Base-by-base conservation (phyloP, 2,113 vertebrate genomes). In the Maylandia zebra region DNA sequence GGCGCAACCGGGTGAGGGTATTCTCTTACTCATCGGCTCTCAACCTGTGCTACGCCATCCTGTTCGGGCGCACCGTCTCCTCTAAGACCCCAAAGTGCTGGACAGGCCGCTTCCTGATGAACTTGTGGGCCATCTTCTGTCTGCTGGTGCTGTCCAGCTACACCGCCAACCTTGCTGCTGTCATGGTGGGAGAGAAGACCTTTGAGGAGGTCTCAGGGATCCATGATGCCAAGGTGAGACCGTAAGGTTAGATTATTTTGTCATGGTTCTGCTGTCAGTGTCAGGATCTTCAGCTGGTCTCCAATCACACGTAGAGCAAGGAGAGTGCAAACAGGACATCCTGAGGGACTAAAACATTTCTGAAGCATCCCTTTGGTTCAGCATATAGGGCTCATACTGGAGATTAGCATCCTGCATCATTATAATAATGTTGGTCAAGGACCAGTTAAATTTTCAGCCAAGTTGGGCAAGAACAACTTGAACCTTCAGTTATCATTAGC, bases 61-160 rank as follows among this genome's bases (percentile, higher is more conserved):
- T 98, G 81, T 99, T 98, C 0, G 98, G 98, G 3, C 98, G 98
- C 90, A 98, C 97, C 0, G 98, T 97, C 3, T 97, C 97, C 87
- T 98, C 98, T 93, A 98, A 99, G 96, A 98, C 97, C 0, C 98
- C 98, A 41, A 98, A 99, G 90, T 99, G 98, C 89, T 97, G 98
- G 96, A 98, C 98, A 0, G 98, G 98, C 1, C 97, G 98, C 30
- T 97, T 99, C 82, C 97, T 99, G 80, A 98, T 99, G 98, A 99
- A 98, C 94, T 97, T 99, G 76, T 99, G 98, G 98, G 98, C 98
- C 90, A 98, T 99, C 90, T 99, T 99, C 96, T 99, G 98, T 93
- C 96, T 99, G 90, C 95, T 99, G 13, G 98, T 98, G 91, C 97
- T 99, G 81, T 98, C 98, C 89, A 98, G 97, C 94, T 99, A 99